Conservation (phyloP, 2,113 vertebrate species). For the Rhynchopsitta pachyrhyncha region DNA sequence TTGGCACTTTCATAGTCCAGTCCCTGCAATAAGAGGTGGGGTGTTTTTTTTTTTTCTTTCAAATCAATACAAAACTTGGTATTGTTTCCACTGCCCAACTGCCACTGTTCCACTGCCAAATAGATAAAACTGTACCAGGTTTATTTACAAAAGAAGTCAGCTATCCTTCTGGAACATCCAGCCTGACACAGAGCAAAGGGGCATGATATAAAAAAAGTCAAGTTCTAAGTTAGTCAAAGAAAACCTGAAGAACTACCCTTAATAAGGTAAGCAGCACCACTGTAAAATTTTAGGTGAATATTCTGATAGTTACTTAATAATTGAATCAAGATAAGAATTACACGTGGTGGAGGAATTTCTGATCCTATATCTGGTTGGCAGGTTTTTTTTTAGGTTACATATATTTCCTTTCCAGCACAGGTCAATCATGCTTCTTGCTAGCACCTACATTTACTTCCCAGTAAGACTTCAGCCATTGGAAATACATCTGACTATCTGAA, state of each 20-base stretch:
- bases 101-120: neutral
- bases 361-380: neutral
- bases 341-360: neutral
- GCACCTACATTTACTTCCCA: neutral
- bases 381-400: neutral
- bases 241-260: neutral
- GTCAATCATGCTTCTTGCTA: neutral
- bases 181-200: neutral
- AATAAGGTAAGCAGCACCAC: neutral
- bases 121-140: neutral
- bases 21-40: conserved; percentile 66
- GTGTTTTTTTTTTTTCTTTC: neutral
- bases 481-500: neutral
- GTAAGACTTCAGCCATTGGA: neutral
- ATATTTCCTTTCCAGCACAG: neutral
- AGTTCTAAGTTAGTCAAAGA: neutral
- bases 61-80: neutral
- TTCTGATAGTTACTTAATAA: neutral
- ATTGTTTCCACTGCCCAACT: neutral
- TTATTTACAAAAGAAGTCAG: neutral
- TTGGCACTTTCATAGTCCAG: conserved; percentile 79
- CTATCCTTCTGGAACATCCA: neutral
- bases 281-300: neutral
- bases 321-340: neutral
- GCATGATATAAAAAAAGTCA: neutral